phyloP scores from a whole-genome alignment of 64 coral and sea anemone species.

The Acropora yongei region DNA sequence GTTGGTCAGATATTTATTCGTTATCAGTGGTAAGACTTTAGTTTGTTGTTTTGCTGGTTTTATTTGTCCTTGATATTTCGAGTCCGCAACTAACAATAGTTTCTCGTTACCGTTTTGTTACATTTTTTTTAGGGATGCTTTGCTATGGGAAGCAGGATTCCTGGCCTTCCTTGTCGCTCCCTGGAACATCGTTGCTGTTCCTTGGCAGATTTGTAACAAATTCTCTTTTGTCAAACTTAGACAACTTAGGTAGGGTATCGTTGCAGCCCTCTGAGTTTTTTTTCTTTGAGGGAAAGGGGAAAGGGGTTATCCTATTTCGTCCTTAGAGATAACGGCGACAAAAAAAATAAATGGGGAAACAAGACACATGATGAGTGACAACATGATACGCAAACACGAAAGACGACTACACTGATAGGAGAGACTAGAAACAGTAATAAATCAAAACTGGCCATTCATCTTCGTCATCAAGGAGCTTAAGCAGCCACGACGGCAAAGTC shows the following conservation, averaged over 20 bases:
- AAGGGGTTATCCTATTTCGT: too few relatives aligned
- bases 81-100: too few relatives aligned
- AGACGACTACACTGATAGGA: too few relatives aligned
- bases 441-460: too few relatives aligned
- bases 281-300: background rate
- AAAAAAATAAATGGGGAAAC: too few relatives aligned
- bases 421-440: too few relatives aligned
- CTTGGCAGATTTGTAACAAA: conserved; percentile 49
- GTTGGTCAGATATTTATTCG: conserved; percentile 94
- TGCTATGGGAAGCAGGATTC: conserved; percentile 92
- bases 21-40: conserved; percentile 81
- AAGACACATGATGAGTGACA: too few relatives aligned
- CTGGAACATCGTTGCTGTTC: conserved; percentile 74
- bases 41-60: background rate
- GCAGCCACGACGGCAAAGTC: too few relatives aligned
- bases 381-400: too few relatives aligned
- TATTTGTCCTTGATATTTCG: background rate
- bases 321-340: too few relatives aligned
- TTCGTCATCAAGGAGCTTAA: too few relatives aligned
- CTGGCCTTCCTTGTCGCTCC: conserved; percentile 87
- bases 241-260: conserved; percentile 51
- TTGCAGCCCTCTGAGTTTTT: background rate
- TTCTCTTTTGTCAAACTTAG: conserved; percentile 55
- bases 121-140: conserved; percentile 71
- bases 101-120: background rate